phyloP scores from a whole-genome alignment of 2,113 vertebrate genomes.

The Thermophis baileyi region DNA sequence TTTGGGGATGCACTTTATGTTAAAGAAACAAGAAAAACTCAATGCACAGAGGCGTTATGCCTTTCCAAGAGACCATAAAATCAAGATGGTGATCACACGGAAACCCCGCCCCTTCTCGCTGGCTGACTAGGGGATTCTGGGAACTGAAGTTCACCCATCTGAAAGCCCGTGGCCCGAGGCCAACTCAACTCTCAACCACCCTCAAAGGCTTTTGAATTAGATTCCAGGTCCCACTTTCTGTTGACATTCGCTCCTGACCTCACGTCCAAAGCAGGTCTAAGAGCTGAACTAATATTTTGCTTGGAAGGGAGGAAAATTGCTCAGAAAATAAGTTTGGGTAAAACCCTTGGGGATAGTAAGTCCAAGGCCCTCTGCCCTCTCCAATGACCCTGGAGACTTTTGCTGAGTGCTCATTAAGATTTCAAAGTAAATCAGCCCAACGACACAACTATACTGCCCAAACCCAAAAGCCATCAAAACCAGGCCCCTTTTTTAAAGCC shows the following conservation, averaged over 20 bases:
- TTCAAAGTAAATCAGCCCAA: not conserved
- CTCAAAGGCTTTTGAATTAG: not conserved
- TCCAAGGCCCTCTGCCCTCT: conserved; percentile 19
- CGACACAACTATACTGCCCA: too few relatives aligned
- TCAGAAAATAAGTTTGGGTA: not conserved
- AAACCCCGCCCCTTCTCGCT: not conserved
- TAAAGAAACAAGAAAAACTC: not conserved
- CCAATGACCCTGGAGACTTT: rapidly evolving
- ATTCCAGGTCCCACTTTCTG: not conserved
- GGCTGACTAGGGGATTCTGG: not conserved
- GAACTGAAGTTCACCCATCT: not conserved
- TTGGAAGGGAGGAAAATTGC: conserved; percentile 47
- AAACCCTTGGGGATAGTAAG: conserved; percentile 26
- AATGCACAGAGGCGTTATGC: not conserved
- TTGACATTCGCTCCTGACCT: conserved; percentile 52
- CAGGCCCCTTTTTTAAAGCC: not conserved
- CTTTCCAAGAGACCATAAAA: not conserved
- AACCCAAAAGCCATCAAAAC: not conserved
- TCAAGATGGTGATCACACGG: not conserved
- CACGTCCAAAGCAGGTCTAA: not conserved
- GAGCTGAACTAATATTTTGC: conserved; percentile 54
- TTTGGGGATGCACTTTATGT: not conserved
- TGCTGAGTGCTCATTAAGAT: not conserved
- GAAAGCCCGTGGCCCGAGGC: not conserved
- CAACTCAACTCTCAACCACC: too few relatives aligned